phyloP scores from a whole-genome alignment of 2,113 vertebrate species.

The Trogon melanurus region DNA sequence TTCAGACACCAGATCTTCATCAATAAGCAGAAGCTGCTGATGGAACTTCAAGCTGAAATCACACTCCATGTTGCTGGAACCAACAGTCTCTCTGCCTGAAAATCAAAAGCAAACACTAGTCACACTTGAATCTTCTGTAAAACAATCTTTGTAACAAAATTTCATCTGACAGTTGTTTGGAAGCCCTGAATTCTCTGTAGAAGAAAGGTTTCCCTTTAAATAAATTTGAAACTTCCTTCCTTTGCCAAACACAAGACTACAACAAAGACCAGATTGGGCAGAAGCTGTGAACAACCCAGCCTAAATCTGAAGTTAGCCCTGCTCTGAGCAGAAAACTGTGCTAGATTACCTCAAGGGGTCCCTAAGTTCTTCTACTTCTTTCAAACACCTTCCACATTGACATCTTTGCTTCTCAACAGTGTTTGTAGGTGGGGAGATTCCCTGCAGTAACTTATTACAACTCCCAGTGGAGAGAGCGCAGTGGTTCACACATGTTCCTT shows the following conservation, averaged over 20 bases:
- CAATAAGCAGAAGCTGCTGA: conserved; percentile 51
- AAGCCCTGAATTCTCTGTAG: neutral
- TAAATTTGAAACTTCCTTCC: neutral
- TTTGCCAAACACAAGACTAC: neutral
- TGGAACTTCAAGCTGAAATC: neutral
- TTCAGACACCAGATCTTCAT: conserved; percentile 38
- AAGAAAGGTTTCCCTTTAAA: neutral
- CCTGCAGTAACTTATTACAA: neutral
- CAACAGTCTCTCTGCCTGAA: neutral
- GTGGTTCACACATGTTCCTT: neutral
- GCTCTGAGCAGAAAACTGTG: neutral
- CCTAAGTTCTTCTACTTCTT: neutral
- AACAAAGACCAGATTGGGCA: neutral
- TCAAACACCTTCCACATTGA: neutral
- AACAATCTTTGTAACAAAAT: neutral
- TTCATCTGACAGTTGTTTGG: neutral
- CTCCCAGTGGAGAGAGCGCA: neutral
- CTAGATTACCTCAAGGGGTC: neutral
- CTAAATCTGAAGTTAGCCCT: neutral
- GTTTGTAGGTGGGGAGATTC: neutral
- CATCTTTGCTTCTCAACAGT: neutral
- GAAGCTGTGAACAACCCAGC: neutral
- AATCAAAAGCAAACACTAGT: neutral
- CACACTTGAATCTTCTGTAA: neutral
- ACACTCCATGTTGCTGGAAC: neutral